Conservation (phyloP, 1,140 invertebrate genomes). For the Schmidtea mediterranea region DNA sequence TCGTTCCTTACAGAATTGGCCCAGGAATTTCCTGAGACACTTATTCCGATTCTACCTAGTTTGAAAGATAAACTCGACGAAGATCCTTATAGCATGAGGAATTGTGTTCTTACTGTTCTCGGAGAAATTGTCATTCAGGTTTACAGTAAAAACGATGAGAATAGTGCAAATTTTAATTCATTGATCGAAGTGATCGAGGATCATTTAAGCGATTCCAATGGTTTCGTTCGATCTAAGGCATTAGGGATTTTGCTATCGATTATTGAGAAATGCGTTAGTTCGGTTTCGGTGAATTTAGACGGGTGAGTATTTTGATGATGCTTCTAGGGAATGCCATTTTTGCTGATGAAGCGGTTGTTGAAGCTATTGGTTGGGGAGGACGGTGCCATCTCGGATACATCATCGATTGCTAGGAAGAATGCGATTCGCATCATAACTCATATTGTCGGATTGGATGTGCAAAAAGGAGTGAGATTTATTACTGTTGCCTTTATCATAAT, state of each 20-base stretch:
- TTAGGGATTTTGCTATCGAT: conserved; percentile 46
- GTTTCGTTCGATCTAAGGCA: conserved; percentile 47
- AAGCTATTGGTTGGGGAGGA: conserved; percentile 7
- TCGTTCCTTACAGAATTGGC: neutral
- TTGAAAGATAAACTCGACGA: neutral
- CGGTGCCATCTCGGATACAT: conserved; percentile 4
- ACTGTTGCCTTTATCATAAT: neutral
- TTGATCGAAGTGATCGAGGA: conserved; percentile 33
- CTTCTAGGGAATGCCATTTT: too few species aligned
- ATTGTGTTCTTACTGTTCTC: conserved; percentile 47
- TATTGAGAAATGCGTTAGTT: conserved; percentile 34
- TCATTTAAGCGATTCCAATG: conserved; percentile 51
- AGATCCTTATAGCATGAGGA: conserved; percentile 47
- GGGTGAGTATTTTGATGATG: too few species aligned
- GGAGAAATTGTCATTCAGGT: conserved; percentile 41
- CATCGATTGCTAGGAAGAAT: conserved; percentile 33
- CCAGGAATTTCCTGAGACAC: neutral
- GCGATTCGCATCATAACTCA: conserved; percentile 42
- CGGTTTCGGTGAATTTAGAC: too few species aligned
- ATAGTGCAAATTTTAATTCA: conserved; percentile 33
- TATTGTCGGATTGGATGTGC: neutral
- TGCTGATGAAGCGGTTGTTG: conserved; percentile 5
- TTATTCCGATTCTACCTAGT: neutral
- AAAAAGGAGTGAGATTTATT: neutral
- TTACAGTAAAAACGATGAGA: conserved; percentile 36